A percentile compares a stretch with the other conserved stretches of the same genome.
Conservation (phyloP, 2,113 vertebrate species). For the Brachyhypopomus occidentalis region DNA sequence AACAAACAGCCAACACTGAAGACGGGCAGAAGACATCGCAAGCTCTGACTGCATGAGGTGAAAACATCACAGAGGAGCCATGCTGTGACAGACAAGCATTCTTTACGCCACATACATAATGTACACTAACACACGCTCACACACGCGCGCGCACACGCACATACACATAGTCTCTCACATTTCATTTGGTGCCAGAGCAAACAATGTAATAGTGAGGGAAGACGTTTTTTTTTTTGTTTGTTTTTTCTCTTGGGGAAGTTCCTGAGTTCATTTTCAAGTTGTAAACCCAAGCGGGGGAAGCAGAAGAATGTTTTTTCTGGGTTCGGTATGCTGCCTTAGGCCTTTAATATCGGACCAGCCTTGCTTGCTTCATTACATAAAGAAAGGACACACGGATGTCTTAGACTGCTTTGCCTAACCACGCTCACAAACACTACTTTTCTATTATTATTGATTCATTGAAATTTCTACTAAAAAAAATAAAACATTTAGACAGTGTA, state of each 20-base stretch:
- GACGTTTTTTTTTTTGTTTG: no score
- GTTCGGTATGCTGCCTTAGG: neutral
- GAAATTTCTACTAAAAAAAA: no score
- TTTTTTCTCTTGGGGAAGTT: neutral
- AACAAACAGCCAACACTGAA: constrained; percentile 96
- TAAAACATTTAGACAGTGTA: no score
- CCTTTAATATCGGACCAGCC: neutral
- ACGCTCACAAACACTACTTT: no score
- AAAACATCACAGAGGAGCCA: constrained; percentile 77
- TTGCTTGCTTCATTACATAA: neutral
- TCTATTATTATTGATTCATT: no score
- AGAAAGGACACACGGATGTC: neutral
- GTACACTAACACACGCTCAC: neutral
- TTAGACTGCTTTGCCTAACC: neutral
- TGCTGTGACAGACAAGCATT: constrained; percentile 68
- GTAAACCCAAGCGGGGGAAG: neutral
- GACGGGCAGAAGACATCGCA: constrained; percentile 79
- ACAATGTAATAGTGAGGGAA: neutral
- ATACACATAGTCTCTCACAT: constrained; percentile 62
- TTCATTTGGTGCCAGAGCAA: constrained; percentile 32
- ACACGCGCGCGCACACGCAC: constrained; percentile 19
- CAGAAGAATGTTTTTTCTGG: neutral
- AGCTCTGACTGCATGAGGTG: constrained; percentile 68
- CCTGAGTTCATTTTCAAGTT: neutral
- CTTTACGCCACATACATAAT: constrained; percentile 34